Evolutionary conservation across 2,888 invertebrate species (phyloP), one percentile per base, ranked within the genome.

Genomic region (Amaurobius ferox): DNA sequence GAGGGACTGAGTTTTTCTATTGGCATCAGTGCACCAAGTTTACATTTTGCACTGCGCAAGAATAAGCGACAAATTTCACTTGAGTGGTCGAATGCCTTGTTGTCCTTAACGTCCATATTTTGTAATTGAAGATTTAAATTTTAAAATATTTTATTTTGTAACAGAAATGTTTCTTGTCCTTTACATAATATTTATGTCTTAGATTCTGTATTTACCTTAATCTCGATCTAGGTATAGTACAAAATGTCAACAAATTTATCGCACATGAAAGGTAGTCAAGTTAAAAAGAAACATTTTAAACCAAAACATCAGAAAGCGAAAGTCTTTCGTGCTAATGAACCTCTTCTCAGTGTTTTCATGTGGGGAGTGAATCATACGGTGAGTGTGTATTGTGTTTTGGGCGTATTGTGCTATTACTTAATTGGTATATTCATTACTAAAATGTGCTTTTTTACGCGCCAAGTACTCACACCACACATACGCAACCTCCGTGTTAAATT

Each of bases 351-450:
- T 90, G 99, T 99, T 90, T 97, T 99, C 92, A 99, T 99, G 99
- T 99, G 99, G 99, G 99, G 99, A 90, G 97, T 99, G 90, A 99
- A 99, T 94, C 98, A 99, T 92, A 98, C 99, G 92, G 98, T 98
- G 93, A 94, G 95, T 93, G n/a, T 9, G 66, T 71, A 9, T 19
- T 19, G 2, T 71, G n/a, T 62, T 78, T 44, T 39, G 35, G 7
- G 9, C 44, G 13, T 32, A 3, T 44, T 29, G n/a, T 6, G 7
- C 6, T 64, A 26, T 29, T 64, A 35, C 23, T 48, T 7, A 35
- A 35, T 7, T 35, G 6, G 35, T 35, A 35, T 5, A 7, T 35
- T 35, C 6, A 7, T 35, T 35, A 7, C 9, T 7, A 35, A 35
- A 35, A 35, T 35, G 9, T 35, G 35, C 9, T 35, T 35, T 35